A percentile compares a stretch with the other conserved stretches of the same genome.
Evolutionary conservation across 2,113 vertebrate species (phyloP).

Genomic region (Tautogolabrus adspersus): DNA sequence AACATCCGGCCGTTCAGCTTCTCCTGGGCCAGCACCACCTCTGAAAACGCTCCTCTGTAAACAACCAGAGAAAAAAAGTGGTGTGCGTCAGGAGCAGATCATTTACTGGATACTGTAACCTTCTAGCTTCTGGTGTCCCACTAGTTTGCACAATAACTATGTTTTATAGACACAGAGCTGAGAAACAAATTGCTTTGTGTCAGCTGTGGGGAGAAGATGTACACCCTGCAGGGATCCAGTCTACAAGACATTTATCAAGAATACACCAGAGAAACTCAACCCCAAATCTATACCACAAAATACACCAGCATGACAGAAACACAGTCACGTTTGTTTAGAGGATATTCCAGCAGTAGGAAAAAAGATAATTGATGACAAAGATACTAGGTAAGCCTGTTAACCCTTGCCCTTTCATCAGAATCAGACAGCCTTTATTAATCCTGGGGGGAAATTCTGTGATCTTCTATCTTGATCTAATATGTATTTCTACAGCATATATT

Average conservation of each 20-base stretch:
- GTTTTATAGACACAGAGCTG: not conserved
- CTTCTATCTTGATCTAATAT: too few species aligned
- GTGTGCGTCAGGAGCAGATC: not conserved
- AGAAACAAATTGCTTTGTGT: slow-evolving; percentile 6
- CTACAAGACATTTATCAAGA: not conserved
- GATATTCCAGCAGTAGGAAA: not conserved
- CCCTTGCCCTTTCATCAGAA: too few species aligned
- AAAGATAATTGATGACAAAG: not conserved
- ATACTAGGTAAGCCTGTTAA: too few species aligned
- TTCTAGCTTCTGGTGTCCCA: not conserved
- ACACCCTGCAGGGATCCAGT: not conserved
- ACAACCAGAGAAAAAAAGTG: slow-evolving; percentile 3
- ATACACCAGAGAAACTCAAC: not conserved
- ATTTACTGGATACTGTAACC: not conserved
- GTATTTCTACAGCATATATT: too few species aligned
- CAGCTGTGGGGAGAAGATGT: not conserved
- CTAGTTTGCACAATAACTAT: not conserved
- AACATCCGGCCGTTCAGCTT: slow-evolving; percentile 91
- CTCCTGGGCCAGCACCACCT: slow-evolving; percentile 96
- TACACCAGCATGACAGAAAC: not conserved
- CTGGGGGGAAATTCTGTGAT: too few species aligned
- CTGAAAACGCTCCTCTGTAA: slow-evolving; percentile 94
- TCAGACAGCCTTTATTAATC: too few species aligned
- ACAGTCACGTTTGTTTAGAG: not conserved
- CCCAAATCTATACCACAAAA: not conserved